Evolutionary conservation across 1,140 invertebrate species (phyloP), one percentile per base, ranked within the genome.

Genomic region (Maniola jurtina): DNA sequence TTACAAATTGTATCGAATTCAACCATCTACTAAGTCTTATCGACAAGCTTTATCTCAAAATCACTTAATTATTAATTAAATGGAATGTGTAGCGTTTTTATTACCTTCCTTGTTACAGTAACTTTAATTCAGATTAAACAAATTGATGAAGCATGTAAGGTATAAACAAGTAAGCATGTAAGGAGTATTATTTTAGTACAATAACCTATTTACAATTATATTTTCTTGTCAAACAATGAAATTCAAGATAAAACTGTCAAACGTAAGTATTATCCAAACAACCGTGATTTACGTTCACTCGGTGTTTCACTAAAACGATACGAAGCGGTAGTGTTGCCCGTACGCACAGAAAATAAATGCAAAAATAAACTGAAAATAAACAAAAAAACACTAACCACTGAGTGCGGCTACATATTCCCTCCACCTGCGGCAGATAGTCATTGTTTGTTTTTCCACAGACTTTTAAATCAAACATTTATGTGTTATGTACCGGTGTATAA

Each of bases 371-470:
- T 16, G 48, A 52, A 13, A 45, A 45, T 45, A 79, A 75, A 75
- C 57, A 78, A 66, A 74, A 64, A 68, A 78, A 75, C 64, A 86
- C 87, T 78, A 77, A 89, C 87, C 87, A 80, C 87, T 89, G 75
- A 89, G 81, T 70, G 87, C 87, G 54, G 84, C 78, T 61, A 80
- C 80, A 77, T 89, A 89, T 81, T 89, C 87, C 63, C 85, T 88
- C 83, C 85, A 88, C 66, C 87, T 88, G 75, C 77, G 79, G 68
- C 76, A 79, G 81, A 77, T 81, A 70, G 71, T 80, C 84, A 88
- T 89, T 79, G 76, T 75, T 80, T 73, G 57, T 76, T 70, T 77
- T 73, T 72, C 67, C 75, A 70, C 68, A 71, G 70, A 73, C 68
- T 76, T 70, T 83, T 76, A 68, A 71, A 76, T 81, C 70, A 82